Conservation (phyloP, 2,797 vertebrate genomes). For the Lithobates sylvaticus region DNA sequence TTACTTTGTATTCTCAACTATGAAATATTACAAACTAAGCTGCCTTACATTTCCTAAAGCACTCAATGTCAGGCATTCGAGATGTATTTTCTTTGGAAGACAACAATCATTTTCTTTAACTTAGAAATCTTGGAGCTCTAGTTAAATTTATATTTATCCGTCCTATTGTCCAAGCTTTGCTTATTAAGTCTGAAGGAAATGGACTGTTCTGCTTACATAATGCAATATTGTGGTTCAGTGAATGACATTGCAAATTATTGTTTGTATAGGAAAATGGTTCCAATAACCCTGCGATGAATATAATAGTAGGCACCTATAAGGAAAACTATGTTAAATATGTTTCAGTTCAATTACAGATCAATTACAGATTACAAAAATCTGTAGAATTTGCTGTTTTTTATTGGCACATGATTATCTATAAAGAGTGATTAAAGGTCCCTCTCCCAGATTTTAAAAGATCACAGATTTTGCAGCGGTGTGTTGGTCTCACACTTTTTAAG, state of each 20-base stretch:
- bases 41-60: constrained; percentile 9
- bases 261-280: neutral
- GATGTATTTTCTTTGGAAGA: constrained; percentile 32
- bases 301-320: neutral
- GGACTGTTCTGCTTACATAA: constrained; percentile 22
- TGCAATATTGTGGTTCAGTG: neutral
- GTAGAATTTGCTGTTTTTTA: neutral
- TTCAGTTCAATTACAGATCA: neutral
- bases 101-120: constrained; percentile 2
- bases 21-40: neutral
- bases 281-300: neutral
- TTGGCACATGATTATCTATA: too few relatives aligned
- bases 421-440: neutral
- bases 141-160: constrained; percentile 13
- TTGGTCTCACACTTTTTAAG: too few relatives aligned
- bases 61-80: constrained; percentile 3
- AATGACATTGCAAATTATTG: neutral
- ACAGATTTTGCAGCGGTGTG: too few relatives aligned
- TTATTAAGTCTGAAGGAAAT: constrained; percentile 24
- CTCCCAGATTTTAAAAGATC: neutral
- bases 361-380: neutral
- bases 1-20: constrained; percentile 18
- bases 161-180: neutral
- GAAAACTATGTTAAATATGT: neutral
- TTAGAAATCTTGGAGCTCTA: constrained; percentile 5